These are phyloP conservation scores for Cotesia vestalis DNA, from an alignment of 1,140 invertebrate species.

Conservation along the genomic window DNA sequence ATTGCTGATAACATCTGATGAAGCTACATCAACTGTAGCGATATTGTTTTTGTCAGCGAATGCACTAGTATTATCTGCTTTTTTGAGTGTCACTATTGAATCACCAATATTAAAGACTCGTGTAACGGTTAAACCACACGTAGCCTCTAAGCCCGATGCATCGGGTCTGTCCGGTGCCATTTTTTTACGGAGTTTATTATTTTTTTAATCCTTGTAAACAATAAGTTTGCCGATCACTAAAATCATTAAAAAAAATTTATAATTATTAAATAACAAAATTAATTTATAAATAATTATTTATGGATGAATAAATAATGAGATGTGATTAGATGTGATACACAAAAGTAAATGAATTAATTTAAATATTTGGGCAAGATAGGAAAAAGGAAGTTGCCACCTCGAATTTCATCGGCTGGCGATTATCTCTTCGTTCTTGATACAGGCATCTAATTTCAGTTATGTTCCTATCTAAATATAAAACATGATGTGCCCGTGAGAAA, in stretches of 20 bases:
- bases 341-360: slow-evolving; percentile 3
- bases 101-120: slow-evolving; percentile 51
- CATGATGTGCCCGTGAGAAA: slow-evolving; percentile 38
- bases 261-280: background rate
- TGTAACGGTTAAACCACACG: slow-evolving; percentile 49
- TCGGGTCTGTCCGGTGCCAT: slow-evolving; percentile 65
- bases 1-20: slow-evolving; percentile 39
- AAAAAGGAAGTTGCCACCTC: slow-evolving; percentile 35
- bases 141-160: slow-evolving; percentile 55
- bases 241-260: slow-evolving; percentile 37
- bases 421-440: slow-evolving; percentile 16
- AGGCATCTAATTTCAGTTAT: slow-evolving; percentile 41
- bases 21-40: slow-evolving; percentile 1
- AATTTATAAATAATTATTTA: too few relatives aligned
- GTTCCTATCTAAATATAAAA: slow-evolving; percentile 43
- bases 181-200: slow-evolving; percentile 35
- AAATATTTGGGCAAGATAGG: slow-evolving; percentile 9
- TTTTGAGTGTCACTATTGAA: slow-evolving; percentile 49
- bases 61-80: slow-evolving; percentile 49
- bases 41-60: slow-evolving; percentile 44
- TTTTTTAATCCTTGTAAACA: background rate
- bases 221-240: slow-evolving; percentile 52
- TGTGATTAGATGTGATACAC: background rate
- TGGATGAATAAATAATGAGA: background rate
- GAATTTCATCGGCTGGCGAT: slow-evolving; percentile 36